Base-by-base conservation (phyloP, 2,113 vertebrate species). In the Neopipo cinnamomea region DNA sequence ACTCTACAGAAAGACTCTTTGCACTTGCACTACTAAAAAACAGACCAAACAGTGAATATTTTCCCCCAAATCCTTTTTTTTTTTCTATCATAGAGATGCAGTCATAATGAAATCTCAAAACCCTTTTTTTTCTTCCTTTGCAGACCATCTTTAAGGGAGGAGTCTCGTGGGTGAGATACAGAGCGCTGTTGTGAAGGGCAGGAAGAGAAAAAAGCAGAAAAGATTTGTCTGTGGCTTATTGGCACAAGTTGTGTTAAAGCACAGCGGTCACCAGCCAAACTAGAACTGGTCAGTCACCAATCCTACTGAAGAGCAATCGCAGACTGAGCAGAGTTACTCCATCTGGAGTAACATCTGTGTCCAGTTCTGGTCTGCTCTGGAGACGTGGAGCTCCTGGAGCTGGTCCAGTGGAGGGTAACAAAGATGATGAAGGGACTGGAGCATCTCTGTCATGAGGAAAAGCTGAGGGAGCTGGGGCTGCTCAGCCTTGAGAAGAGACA, bases 1-100 rank as follows among this genome's bases (percentile, higher is more conserved):
- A 80, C 49, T 95, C 70, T 76, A 89, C 91, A 89, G 77, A 96
- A 88, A 92, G 89, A 92, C 78, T 80, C 30, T 85, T 88, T 76
- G 67, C 91, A 95, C 94, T 92, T 91, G 77, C 89, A 93, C 91
- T 94, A 85, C 80, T 93, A 66, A 95, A 95, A 92, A 1, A 3
- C 68, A 96, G 74, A 91, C 70, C 78, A 88, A 95, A 91, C 84
- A 92, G 4, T 28, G 61, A 94, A 28, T 87, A 78, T 78, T 95
- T 95, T 79, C 9, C 24, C 42, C 28, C 3, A 68, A 78, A 73
- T 70, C 49, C 23, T 19, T 70, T 78, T 85, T 76, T 76, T 73
- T 71, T 44, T 55, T 22, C 23, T 28, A 80, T 92, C 72, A 87
- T 56, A 87, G 62, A 92, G 44, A 88, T 58, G 44, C n/a, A 95